phyloP scores from a whole-genome alignment of 2,888 invertebrate species.

The Polia nebulosa region DNA sequence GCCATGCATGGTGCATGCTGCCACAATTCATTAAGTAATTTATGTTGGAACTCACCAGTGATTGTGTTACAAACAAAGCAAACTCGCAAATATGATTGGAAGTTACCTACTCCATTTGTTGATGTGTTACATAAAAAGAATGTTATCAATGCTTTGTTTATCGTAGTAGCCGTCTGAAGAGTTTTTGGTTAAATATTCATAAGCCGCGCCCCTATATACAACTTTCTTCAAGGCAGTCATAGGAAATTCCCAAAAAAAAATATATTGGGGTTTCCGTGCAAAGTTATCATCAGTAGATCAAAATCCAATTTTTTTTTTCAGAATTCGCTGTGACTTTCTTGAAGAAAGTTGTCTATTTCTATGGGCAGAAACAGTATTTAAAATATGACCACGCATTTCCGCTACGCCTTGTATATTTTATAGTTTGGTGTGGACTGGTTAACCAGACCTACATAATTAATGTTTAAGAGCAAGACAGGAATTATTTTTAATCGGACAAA shows the following conservation, averaged over 20 bases:
- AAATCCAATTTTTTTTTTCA: no score
- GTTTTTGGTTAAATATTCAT: constrained; percentile 2
- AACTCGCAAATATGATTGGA: not conserved
- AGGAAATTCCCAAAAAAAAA: no score
- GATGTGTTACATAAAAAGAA: not conserved
- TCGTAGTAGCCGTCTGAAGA: not conserved
- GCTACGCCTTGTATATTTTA: no score
- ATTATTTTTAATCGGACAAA: not conserved
- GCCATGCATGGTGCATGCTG: constrained; percentile 73
- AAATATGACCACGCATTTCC: no score
- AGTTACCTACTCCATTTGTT: not conserved
- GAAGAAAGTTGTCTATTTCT: no score
- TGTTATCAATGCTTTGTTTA: not conserved
- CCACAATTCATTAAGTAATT: constrained; percentile 77
- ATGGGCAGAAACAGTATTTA: no score
- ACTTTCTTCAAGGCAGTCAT: no score
- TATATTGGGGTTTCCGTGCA: no score
- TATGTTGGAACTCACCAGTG: constrained; percentile 70
- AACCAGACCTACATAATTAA: not conserved
- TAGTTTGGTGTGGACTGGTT: not conserved
- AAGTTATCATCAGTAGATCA: no score
- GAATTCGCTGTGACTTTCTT: no score
- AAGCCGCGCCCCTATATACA: no score
- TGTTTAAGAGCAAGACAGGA: constrained; percentile 4
- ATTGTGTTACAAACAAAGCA: constrained; percentile 35